Evolutionary conservation across 2,888 invertebrate species (phyloP).

Genomic region (Drymonia ruficornis): DNA sequence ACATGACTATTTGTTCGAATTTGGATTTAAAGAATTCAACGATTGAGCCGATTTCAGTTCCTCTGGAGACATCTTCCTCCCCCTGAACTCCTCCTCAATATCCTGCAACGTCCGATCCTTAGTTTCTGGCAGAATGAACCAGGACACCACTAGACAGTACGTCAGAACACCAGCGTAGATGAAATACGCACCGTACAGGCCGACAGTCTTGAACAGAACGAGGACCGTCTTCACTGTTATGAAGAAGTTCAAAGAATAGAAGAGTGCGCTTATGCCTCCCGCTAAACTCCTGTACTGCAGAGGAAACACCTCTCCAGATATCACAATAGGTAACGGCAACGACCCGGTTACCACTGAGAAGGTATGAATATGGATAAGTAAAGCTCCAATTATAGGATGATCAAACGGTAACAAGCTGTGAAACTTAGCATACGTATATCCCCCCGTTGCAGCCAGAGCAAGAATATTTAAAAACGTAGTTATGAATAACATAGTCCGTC

Average conservation of each 20-base stretch:
- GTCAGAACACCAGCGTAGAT: not conserved
- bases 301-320: slow-evolving; percentile 87
- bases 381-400: slow-evolving; percentile 34
- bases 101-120: slow-evolving; percentile 18
- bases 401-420: slow-evolving; percentile 31
- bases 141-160: not conserved
- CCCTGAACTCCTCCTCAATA: slow-evolving; percentile 16
- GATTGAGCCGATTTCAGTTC: slow-evolving; percentile 7
- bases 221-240: not conserved
- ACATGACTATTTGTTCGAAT: not conserved
- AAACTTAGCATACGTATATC: slow-evolving; percentile 37
- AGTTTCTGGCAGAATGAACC: slow-evolving; percentile 15
- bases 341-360: slow-evolving; percentile 73
- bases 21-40: slow-evolving; percentile 6
- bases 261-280: slow-evolving; percentile 34
- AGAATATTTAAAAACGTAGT: slow-evolving; percentile 37
- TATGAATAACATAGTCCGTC: slow-evolving; percentile 40
- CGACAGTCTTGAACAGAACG: not conserved
- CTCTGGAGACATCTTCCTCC: slow-evolving; percentile 2
- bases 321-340: slow-evolving; percentile 85
- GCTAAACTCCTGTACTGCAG: slow-evolving; percentile 81
- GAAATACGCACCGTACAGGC: not conserved
- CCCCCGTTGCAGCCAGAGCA: slow-evolving; percentile 36
- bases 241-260: slow-evolving; percentile 12
- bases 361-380: slow-evolving; percentile 43